Percentiles rank a stretch among this genome's conserved stretches.
phyloP scores from a whole-genome alignment of 1,140 invertebrate species.

The Leptopilina clavipes region DNA sequence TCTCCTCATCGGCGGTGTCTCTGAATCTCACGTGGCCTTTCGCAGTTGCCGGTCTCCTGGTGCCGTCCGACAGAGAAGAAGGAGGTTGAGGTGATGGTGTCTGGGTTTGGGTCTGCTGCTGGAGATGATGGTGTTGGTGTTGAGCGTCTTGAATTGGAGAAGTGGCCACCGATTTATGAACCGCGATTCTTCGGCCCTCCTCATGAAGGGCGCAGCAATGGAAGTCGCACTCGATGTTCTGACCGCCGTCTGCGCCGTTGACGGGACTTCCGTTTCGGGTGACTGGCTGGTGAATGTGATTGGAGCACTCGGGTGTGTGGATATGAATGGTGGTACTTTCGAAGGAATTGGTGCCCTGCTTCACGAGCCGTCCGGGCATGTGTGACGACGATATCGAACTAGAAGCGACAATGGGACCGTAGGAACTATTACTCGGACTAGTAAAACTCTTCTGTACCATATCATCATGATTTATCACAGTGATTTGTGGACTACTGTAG shows the following conservation, averaged over 20 bases:
- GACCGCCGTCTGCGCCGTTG: conserved; percentile 76
- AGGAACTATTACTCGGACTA: conserved; percentile 70
- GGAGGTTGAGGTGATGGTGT: conserved; percentile 77
- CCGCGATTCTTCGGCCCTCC: conserved; percentile 90
- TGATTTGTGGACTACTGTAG: conserved; percentile 87
- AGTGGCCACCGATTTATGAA: conserved; percentile 92
- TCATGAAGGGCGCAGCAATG: conserved; percentile 95
- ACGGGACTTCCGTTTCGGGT: conserved; percentile 76
- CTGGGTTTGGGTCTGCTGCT: conserved; percentile 65
- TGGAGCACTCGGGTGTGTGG: conserved; percentile 88
- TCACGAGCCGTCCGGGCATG: conserved; percentile 74
- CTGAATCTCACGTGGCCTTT: conserved; percentile 74
- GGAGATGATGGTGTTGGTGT: conserved; percentile 71
- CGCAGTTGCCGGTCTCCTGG: conserved; percentile 60
- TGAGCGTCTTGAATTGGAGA: conserved; percentile 88
- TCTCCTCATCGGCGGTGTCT: conserved; percentile 75
- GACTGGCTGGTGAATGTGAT: conserved; percentile 82
- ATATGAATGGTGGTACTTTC: conserved; percentile 86
- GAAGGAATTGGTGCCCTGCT: conserved; percentile 82
- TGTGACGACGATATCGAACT: conserved; percentile 65
- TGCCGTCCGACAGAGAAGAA: conserved; percentile 73
- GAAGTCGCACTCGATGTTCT: conserved; percentile 89
- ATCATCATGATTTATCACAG: conserved; percentile 92
- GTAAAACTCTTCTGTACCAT: conserved; percentile 70
- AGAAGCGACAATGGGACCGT: conserved; percentile 71